Percentiles rank a stretch among this genome's conserved stretches.
These are phyloP conservation scores for Ips nitidus DNA, from an alignment of 1,140 invertebrate species.

Conservation along the genomic window DNA sequence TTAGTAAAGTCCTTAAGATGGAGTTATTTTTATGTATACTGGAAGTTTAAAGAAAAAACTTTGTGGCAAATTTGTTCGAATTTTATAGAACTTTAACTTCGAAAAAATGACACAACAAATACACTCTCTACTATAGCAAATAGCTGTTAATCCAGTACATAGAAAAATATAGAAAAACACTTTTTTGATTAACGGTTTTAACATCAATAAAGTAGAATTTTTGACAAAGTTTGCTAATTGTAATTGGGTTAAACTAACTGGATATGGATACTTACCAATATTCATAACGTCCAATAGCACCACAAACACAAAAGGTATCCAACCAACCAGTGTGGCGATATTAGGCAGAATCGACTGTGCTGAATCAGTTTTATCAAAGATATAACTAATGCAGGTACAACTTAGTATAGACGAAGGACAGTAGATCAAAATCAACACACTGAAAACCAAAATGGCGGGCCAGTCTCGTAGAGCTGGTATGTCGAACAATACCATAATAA, in stretches of 20 bases:
- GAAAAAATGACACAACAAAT: too few species aligned
- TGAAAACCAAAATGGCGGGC: conserved; percentile 69
- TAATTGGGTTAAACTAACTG: neutral
- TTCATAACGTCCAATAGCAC: conserved; percentile 69
- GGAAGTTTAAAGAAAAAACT: too few species aligned
- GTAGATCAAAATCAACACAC: conserved; percentile 69
- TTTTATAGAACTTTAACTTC: too few species aligned
- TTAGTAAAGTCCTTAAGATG: too few species aligned
- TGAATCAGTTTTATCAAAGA: conserved; percentile 80
- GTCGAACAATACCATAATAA: conserved; percentile 68
- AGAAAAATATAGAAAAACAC: too few species aligned
- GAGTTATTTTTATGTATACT: too few species aligned
- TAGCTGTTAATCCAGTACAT: too few species aligned
- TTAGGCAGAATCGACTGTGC: conserved; percentile 77
- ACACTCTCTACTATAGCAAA: too few species aligned
- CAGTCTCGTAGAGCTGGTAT: conserved; percentile 67
- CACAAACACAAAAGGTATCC: conserved; percentile 73
- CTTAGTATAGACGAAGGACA: conserved; percentile 75
- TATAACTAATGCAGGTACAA: conserved; percentile 73
- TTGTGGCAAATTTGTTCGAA: too few species aligned
- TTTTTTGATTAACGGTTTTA: too few species aligned
- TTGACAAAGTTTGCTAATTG: too few species aligned
- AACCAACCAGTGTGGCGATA: conserved; percentile 71
- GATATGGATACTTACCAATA: conserved; percentile 57
- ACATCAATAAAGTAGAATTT: too few species aligned